Conservation (phyloP, 2,888 invertebrate genomes). For the Sarcophaga subvicina region DNA sequence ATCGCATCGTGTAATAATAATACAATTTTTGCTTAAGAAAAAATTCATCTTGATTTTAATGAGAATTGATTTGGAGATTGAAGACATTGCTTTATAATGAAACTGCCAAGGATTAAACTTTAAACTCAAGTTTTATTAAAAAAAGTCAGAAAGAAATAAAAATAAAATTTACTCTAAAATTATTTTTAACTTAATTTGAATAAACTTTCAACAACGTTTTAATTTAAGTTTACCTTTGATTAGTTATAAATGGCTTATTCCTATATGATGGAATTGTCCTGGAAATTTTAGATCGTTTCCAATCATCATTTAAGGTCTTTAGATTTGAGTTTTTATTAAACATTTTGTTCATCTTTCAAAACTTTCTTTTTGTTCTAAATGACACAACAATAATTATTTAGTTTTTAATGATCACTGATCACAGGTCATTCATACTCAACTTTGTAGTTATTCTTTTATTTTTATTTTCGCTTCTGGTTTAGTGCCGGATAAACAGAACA, state of each 20-base stretch:
- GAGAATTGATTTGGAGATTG: no score
- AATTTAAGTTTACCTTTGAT: slow-evolving; percentile 74
- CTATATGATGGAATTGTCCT: slow-evolving; percentile 79
- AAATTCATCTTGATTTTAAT: no score
- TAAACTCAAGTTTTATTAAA: no score
- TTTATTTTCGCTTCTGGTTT: slow-evolving; percentile 6
- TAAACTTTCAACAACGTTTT: no score
- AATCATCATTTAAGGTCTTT: slow-evolving; percentile 65
- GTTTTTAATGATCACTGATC: slow-evolving; percentile 5
- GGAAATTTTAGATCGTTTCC: slow-evolving; percentile 77
- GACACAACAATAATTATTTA: background rate
- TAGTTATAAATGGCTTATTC: slow-evolving; percentile 68
- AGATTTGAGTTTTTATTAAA: background rate
- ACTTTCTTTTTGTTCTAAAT: slow-evolving; percentile 18
- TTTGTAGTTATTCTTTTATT: background rate
- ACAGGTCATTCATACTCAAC: slow-evolving; percentile 39
- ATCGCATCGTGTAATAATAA: no score
- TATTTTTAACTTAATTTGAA: background rate
- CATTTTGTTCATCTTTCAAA: background rate
- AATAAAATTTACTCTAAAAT: background rate
- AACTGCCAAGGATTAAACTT: no score
- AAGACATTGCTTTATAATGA: no score
- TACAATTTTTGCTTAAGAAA: no score
- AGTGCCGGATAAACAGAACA: background rate
- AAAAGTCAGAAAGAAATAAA: no score